Evolutionary conservation across 2,113 vertebrate species (phyloP), one percentile per base, ranked within the genome.

Genomic region (Patagioenas fasciata): DNA sequence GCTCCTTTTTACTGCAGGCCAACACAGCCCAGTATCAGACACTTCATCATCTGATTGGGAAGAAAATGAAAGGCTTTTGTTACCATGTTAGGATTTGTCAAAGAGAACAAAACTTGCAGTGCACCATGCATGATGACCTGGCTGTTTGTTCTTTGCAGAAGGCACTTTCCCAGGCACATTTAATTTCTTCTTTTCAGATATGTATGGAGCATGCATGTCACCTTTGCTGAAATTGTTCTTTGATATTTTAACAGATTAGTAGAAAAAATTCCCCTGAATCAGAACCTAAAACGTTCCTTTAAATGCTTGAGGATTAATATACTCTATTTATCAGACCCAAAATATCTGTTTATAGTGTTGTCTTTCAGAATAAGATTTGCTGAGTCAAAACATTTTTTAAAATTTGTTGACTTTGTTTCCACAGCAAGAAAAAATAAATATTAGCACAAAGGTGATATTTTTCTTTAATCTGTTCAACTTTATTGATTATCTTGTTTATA

Each of bases 51-150:
- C 77, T 92, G 82, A 44, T 36, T 56, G 48, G 51, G 60, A 86
- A n/a, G 80, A 78, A 88, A 93, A 91, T 75, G 72, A 88, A 88
- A 94, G 53, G 44, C 67, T 42, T 90, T 88, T 94, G 56, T 93
- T 78, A 67, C 57, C 64, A 12, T 1, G 2, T 56, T 81, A 69
- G 62, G 70, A 91, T 90, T 74, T 96, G 69, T 83, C 82, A 78
- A 87, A 93, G 60, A 83, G 80, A 93, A 71, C 60, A 93, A 88
- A 89, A 78, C 14, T 92, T 64, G 69, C 42, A 36, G 34, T 18
- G 32, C 47, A 23, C 38, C 1, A 1, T 70, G 94, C 90, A 78
- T 85, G 93, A 87, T 90, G 89, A 66, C 85, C 75, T 90, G 81
- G 40, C 36, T 74, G 64, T 53, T 93, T 87, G 66, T 26, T 80